Conservation (phyloP, 2,888 invertebrate species). For the Drosophila subsilvestris region DNA sequence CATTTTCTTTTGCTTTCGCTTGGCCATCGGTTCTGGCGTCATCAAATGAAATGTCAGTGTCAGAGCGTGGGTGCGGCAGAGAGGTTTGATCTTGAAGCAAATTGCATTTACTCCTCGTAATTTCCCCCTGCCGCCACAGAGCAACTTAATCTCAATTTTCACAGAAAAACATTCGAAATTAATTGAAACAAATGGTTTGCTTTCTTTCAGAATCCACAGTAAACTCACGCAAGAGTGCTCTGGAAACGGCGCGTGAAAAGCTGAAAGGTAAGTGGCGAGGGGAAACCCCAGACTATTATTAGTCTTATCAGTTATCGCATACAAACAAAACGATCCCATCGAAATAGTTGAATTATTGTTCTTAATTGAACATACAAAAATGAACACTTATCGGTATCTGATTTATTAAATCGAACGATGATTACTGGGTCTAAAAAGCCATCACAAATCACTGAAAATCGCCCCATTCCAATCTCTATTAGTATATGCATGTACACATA, state of each 20-base stretch:
- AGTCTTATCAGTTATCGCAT: too few species aligned
- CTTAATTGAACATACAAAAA: background rate
- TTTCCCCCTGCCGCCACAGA: background rate
- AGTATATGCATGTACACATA: too few species aligned
- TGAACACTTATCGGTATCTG: background rate
- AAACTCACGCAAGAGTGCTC: constrained; percentile 76
- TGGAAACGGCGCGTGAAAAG: constrained; percentile 77
- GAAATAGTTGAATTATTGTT: background rate
- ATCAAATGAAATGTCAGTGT: constrained; percentile 76
- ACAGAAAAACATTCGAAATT: background rate
- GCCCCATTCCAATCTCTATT: background rate
- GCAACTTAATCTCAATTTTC: background rate
- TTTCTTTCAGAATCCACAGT: constrained; percentile 74
- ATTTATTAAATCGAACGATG: background rate
- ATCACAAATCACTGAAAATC: background rate
- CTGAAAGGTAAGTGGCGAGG: constrained; percentile 65
- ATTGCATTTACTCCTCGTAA: constrained; percentile 9
- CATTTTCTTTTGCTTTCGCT: constrained; percentile 34
- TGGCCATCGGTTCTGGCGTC: constrained; percentile 54
- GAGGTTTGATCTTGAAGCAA: constrained; percentile 34
- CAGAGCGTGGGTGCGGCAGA: constrained; percentile 69
- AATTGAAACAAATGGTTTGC: background rate
- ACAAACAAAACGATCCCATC: too few species aligned
- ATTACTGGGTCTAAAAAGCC: background rate
- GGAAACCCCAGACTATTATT: too few species aligned